Evolutionary conservation across 2,888 invertebrate species (phyloP), one percentile per base, ranked within the genome.

Genomic region (Chironomus riparius): DNA sequence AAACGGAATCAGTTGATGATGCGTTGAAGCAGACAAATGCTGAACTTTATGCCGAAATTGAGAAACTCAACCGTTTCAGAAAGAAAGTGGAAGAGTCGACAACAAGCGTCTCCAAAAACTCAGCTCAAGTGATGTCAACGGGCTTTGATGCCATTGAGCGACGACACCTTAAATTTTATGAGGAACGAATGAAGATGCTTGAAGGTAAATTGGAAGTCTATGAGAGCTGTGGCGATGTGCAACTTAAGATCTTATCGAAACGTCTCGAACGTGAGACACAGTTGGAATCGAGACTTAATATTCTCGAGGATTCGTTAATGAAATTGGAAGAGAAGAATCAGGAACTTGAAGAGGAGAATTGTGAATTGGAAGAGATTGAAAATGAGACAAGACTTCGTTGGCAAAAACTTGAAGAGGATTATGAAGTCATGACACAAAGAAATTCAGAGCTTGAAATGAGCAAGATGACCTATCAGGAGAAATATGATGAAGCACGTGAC

Each of bases 321-420:
- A 86, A 86, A 80, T 86, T 91, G 79, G 86, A 88, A 80, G 86
- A 87, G 69, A 88, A 89, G 79, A 90, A 90, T 82, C 86, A 87
- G 77, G 85, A 85, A 79, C 83, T 91, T 79, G 91, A 91, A 80
- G 91, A 91, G 81, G 90, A 91, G 80, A 88, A 89, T 82, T 89
- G 90, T 81, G 91, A 91, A 82, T 86, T 91, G 78, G 91, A 91
- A 83, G 91, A 91, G 83, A 90, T 90, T 38, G 91, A 91, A 83
- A 91, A 91, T 85, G 91, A 91, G 80, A 89, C 90, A n/a, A 81
- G 84, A 72, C 78, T 85, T 5, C 81, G 82, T 15, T 78, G 84
- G 77, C 84, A 85, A 77, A 87, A 88, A 78, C 85, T 88, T 78
- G 88, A 89, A 82, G 86, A 88, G 81, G 89, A 89, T 80, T 86